Conservation (phyloP, 2,888 invertebrate species). For the Fabriciana adippe region DNA sequence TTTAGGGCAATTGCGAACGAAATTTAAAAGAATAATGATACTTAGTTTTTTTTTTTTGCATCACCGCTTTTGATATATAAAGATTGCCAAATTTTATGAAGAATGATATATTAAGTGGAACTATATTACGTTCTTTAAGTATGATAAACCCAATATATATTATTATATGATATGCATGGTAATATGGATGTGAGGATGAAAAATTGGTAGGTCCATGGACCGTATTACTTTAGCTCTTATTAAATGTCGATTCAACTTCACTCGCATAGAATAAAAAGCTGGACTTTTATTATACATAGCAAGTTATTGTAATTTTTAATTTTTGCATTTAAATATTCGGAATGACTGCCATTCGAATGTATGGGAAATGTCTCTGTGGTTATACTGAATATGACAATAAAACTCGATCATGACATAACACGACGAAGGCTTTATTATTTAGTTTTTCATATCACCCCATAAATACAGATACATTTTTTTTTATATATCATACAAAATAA, state of each 20-base stretch:
- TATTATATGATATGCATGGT: no score
- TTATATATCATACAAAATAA: slow-evolving; percentile 2
- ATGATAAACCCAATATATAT: no score
- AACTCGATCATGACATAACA: slow-evolving; percentile 20
- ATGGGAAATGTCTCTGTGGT: no score
- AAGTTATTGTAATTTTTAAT: not conserved
- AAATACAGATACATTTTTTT: not conserved
- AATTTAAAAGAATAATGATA: no score
- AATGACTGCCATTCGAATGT: no score
- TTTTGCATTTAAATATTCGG: not conserved
- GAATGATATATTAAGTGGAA: no score
- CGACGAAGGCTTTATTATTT: not conserved
- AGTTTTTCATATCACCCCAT: not conserved
- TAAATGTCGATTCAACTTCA: not conserved
- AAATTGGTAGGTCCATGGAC: not conserved
- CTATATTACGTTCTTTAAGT: no score
- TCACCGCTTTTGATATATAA: no score
- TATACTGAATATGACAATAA: slow-evolving; percentile 24
- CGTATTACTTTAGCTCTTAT: not conserved
- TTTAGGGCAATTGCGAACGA: no score
- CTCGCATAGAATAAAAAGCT: not conserved
- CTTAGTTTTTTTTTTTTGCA: no score
- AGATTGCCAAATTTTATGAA: no score
- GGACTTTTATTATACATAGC: not conserved
- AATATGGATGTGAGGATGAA: not conserved